phyloP scores from a whole-genome alignment of 2,888 invertebrate species.

The Fragum fragum region DNA sequence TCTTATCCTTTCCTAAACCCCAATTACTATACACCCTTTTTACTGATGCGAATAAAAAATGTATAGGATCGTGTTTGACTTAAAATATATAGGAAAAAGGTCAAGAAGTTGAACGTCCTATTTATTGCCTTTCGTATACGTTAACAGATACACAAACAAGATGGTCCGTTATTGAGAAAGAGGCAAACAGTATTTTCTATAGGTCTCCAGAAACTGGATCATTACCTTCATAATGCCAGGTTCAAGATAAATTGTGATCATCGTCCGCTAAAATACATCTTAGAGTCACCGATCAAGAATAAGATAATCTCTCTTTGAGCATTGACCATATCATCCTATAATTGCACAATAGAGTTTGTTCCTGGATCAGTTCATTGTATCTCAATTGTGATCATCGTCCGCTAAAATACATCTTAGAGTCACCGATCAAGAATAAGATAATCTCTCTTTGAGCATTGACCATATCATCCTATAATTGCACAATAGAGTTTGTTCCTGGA shows the following conservation, averaged over 20 bases:
- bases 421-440: slow-evolving; percentile 54
- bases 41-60: slow-evolving; percentile 14
- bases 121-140: not conserved
- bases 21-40: not conserved
- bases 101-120: not conserved
- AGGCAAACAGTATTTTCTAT: not conserved
- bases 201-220: too few species aligned
- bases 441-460: slow-evolving; percentile 49
- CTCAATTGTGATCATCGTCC: slow-evolving; percentile 49
- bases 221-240: not conserved
- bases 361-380: not conserved
- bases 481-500: too few species aligned
- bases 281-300: not conserved
- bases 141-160: slow-evolving; percentile 6
- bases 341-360: too few species aligned
- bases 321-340: too few species aligned
- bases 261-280: not conserved
- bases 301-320: too few species aligned
- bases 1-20: not conserved
- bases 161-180: slow-evolving; percentile 11
- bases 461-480: too few species aligned
- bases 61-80: not conserved
- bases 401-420: slow-evolving; percentile 47
- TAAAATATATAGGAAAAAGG: not conserved
- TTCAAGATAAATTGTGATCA: not conserved